Evolutionary conservation across 2,797 vertebrate species (phyloP), one percentile per base, ranked within the genome.

Genomic region (Labroides dimidiatus): DNA sequence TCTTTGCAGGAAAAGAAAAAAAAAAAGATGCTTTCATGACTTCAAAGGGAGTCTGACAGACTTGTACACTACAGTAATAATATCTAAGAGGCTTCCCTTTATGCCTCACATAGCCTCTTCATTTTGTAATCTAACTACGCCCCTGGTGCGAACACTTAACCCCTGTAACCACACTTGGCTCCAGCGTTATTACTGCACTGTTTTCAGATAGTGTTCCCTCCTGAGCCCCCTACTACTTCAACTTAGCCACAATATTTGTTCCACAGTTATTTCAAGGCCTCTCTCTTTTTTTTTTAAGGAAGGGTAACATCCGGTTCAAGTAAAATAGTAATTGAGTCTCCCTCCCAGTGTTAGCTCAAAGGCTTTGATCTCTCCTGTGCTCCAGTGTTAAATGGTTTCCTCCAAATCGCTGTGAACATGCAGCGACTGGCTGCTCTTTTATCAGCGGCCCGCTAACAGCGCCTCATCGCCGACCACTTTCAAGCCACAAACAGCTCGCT

Each of bases 331-430:
- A 90, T 84, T 77, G 84, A 83, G 73, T 80, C 77, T 82, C 66
- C 76, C 70, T 79, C 78, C 78, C 60, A 50, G 74, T 50, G 80
- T 79, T 57, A 57, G 62, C 54, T 79, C 1, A 19, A 49, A 85
- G 72, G 53, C 89, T 93, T 93, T 92, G 89, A 93, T 93, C 86
- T 81, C 59, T 74, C 58, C 63, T 10, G 57, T 64, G 74, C 78
- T 78, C 42, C 56, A 41, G 66, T 85, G 84, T 91, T 88, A 88
- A 88, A 87, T 74, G 82, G 64, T 85, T 90, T 81, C 76, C 75
- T 84, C 76, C 58, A 57, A 85, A 90, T 84, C 42, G 30, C 86
- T 60, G 78, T 45, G 81, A 89, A 87, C 88, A 75, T 57, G 69
- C 80, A 74, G 83, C 45, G 27, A 82, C 85, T 74, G 59, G 75